These are phyloP conservation scores for Cygnus olor DNA, from an alignment of 2,797 vertebrate species.

Conservation along the genomic window DNA sequence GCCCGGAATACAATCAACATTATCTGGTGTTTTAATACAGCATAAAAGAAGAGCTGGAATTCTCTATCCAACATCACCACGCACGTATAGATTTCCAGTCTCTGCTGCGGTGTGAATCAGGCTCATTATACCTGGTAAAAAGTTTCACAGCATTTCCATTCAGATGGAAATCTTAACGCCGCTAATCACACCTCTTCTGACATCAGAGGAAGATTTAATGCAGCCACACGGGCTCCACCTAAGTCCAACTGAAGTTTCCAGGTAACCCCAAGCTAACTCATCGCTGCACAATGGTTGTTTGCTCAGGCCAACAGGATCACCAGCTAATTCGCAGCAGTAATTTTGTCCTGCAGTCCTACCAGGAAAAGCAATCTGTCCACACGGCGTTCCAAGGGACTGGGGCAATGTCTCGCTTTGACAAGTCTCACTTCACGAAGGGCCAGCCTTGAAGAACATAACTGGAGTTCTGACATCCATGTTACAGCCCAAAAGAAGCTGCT, in stretches of 20 bases:
- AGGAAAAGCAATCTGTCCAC: not conserved
- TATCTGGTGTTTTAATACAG: not conserved
- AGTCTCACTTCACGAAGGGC: accelerated
- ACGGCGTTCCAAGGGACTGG: accelerated
- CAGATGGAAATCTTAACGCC: not conserved
- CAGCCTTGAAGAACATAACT: not conserved
- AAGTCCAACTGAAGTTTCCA: not conserved
- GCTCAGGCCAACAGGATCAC: not conserved
- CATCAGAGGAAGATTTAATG: not conserved
- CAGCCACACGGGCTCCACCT: not conserved
- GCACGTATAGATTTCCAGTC: not conserved
- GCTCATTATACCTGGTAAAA: not conserved
- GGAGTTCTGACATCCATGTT: not conserved
- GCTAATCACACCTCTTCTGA: not conserved
- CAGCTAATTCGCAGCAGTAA: not conserved
- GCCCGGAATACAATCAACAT: not conserved
- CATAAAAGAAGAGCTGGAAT: not conserved
- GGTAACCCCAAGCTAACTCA: not conserved
- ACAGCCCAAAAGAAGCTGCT: not conserved
- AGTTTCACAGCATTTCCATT: not conserved
- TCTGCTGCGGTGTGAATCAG: not conserved
- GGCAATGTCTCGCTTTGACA: not conserved
- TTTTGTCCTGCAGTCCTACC: not conserved
- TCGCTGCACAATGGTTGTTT: accelerated
- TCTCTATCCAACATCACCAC: not conserved